A percentile compares a stretch with the other conserved stretches of the same genome.
phyloP scores from a whole-genome alignment of 2,888 invertebrate species.

The Craniophora ligustri region DNA sequence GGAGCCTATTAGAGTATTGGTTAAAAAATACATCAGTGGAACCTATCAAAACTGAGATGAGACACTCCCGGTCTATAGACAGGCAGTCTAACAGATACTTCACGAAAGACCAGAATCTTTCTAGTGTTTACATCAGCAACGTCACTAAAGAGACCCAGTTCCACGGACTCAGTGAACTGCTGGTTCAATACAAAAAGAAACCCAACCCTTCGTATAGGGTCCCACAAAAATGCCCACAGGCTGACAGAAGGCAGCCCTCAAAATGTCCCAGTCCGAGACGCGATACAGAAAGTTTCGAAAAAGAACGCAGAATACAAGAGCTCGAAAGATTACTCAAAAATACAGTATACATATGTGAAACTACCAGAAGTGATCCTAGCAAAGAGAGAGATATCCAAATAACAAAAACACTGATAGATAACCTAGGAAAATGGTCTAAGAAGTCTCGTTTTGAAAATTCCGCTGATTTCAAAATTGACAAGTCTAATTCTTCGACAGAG shows the following conservation, averaged over 20 bases:
- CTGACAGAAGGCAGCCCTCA: constrained; percentile 3
- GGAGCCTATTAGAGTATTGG: constrained; percentile 77
- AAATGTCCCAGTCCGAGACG: constrained; percentile 47
- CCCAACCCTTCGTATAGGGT: constrained; percentile 21
- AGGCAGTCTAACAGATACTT: constrained; percentile 69
- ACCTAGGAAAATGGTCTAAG: constrained; percentile 62
- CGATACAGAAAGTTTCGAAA: constrained; percentile 67
- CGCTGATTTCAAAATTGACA: constrained; percentile 47
- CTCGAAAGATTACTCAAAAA: constrained; percentile 76
- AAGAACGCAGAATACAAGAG: constrained; percentile 75
- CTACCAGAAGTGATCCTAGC: constrained; percentile 55
- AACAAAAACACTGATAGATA: constrained; percentile 72
- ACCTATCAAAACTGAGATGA: constrained; percentile 60
- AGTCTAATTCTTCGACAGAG: constrained; percentile 69
- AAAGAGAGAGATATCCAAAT: constrained; percentile 74
- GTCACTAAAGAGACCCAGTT: constrained; percentile 71
- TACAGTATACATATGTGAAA: constrained; percentile 76
- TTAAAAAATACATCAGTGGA: constrained; percentile 65
- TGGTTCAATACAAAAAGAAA: constrained; percentile 38
- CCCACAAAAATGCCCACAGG: constrained; percentile 24
- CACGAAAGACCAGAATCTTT: constrained; percentile 70
- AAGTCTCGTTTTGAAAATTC: constrained; percentile 36
- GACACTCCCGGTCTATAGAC: constrained; percentile 62
- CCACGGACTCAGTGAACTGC: constrained; percentile 55
- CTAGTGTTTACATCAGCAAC: constrained; percentile 59